Percentiles rank a stretch among this genome's conserved stretches.
Evolutionary conservation across 2,113 vertebrate genomes (phyloP).

Genomic region (Mesembrinibis cayennensis): DNA sequence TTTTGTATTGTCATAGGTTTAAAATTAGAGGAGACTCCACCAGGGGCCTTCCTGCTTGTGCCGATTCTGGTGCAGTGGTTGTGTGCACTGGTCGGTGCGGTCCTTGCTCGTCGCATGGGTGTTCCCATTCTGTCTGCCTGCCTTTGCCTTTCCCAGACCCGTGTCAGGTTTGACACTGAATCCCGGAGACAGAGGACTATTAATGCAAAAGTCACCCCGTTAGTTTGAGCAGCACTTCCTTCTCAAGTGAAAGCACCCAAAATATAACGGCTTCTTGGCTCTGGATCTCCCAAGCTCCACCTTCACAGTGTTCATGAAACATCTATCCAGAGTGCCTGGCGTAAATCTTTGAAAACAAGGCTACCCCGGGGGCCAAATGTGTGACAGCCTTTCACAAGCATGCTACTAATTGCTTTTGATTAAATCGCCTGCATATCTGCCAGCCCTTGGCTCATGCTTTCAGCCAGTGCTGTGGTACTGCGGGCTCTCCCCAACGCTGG

Average conservation of each 20-base stretch:
- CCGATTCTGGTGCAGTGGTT: background rate
- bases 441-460: background rate
- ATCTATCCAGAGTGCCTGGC: background rate
- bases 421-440: background rate
- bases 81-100: fast-evolving
- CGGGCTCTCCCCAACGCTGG: fast-evolving
- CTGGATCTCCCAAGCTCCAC: background rate
- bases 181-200: background rate
- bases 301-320: background rate
- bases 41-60: background rate
- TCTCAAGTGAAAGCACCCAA: background rate
- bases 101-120: fast-evolving
- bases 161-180: background rate
- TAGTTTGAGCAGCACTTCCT: background rate
- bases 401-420: background rate
- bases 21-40: background rate
- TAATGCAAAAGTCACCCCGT: background rate
- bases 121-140: background rate
- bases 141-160: background rate
- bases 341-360: background rate
- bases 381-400: background rate
- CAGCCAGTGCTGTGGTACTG: fast-evolving
- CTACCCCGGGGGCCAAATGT: background rate
- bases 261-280: background rate
- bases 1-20: background rate